phyloP scores from a whole-genome alignment of 2,113 vertebrate genomes.

The Peromyscus maniculatus region DNA sequence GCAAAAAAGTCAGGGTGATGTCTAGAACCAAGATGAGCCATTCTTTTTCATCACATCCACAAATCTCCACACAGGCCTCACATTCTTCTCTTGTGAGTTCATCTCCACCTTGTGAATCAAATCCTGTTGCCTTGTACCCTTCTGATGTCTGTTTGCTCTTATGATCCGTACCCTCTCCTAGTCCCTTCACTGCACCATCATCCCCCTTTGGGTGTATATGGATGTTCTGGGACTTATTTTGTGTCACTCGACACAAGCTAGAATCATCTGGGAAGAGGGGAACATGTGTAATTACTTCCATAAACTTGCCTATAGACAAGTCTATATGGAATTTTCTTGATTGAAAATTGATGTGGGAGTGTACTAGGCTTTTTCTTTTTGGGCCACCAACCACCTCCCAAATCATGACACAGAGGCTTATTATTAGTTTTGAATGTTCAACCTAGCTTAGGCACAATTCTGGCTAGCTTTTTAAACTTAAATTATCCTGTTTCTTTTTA shows the following conservation, averaged over 20 bases:
- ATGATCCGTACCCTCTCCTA: rapidly evolving
- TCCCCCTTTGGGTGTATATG: neutral
- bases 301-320: neutral
- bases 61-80: neutral
- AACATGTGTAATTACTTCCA: neutral
- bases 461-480: neutral
- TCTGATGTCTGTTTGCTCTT: neutral
- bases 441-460: neutral
- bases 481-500: neutral
- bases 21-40: neutral
- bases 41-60: neutral
- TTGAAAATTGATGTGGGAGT: neutral
- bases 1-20: neutral
- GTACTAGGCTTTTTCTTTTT: neutral
- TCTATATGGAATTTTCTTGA: neutral
- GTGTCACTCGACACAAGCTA: neutral
- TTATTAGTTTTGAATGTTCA: neutral
- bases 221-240: neutral
- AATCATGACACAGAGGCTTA: neutral
- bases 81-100: neutral
- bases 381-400: neutral
- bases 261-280: neutral
- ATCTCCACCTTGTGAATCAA: neutral
- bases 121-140: neutral
- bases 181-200: neutral